phyloP scores from a whole-genome alignment of 2,888 invertebrate genomes.

The Drosophila austrosaltans region DNA sequence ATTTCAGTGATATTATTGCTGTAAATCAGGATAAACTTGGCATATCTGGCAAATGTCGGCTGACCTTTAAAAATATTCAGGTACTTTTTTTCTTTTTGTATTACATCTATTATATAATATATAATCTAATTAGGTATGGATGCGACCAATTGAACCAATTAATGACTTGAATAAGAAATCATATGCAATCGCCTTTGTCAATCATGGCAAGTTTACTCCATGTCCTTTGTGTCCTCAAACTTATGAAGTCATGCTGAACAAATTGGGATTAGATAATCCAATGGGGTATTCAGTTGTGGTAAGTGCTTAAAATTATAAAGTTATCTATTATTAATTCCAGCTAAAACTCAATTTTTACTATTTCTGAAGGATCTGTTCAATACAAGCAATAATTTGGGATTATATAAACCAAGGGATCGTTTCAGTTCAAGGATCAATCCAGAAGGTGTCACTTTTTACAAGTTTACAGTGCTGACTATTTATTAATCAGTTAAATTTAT shows the following conservation, averaged over 20 bases:
- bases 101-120: slow-evolving; percentile 5
- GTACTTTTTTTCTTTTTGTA: slow-evolving; percentile 39
- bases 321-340: background rate
- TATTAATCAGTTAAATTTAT: slow-evolving; percentile 25
- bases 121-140: slow-evolving; percentile 79
- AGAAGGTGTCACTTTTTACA: slow-evolving; percentile 72
- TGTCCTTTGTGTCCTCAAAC: slow-evolving; percentile 76
- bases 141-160: slow-evolving; percentile 82
- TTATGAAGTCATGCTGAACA: slow-evolving; percentile 76
- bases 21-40: slow-evolving; percentile 89
- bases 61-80: slow-evolving; percentile 80
- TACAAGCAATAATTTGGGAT: slow-evolving; percentile 27
- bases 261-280: slow-evolving; percentile 78
- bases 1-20: slow-evolving; percentile 84
- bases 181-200: slow-evolving; percentile 84
- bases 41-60: slow-evolving; percentile 85
- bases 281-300: slow-evolving; percentile 80
- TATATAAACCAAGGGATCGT: slow-evolving; percentile 37
- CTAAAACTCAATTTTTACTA: background rate
- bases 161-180: slow-evolving; percentile 79
- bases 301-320: slow-evolving; percentile 17
- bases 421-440: slow-evolving; percentile 71
- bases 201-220: slow-evolving; percentile 1
- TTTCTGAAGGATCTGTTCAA: slow-evolving; percentile 65
- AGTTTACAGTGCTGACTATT: slow-evolving; percentile 52